These are phyloP conservation scores for Sussaba pulchella DNA, from an alignment of 2,888 invertebrate species.

Conservation along the genomic window DNA sequence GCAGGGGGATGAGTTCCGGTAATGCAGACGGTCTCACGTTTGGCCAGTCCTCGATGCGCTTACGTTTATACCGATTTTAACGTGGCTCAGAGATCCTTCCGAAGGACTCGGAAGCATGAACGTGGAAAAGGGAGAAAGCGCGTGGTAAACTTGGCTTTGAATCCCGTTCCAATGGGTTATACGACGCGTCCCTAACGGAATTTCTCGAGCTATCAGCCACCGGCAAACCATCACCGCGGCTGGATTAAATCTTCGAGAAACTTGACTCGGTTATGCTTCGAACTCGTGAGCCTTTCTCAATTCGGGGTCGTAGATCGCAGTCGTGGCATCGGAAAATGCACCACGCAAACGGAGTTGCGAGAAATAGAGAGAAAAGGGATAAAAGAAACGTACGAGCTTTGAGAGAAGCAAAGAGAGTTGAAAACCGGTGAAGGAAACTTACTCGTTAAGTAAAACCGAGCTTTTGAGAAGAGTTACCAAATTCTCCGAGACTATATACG, in stretches of 20 bases:
- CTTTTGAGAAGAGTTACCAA: slow-evolving; percentile 10
- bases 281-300: not conserved
- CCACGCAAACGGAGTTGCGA: too few relatives aligned
- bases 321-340: too few relatives aligned
- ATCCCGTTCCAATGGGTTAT: slow-evolving; percentile 41
- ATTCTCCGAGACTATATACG: slow-evolving; percentile 18
- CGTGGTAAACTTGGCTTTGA: slow-evolving; percentile 58
- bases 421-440: slow-evolving; percentile 12
- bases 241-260: slow-evolving; percentile 52
- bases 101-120: not conserved
- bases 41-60: slow-evolving; percentile 16
- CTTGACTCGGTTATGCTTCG: slow-evolving; percentile 39
- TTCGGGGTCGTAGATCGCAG: slow-evolving; percentile 1
- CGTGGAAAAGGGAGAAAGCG: slow-evolving; percentile 13
- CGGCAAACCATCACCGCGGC: slow-evolving; percentile 10
- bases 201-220: slow-evolving; percentile 41
- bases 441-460: not conserved
- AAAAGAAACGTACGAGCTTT: not conserved
- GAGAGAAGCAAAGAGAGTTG: not conserved
- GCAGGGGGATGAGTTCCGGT: slow-evolving; percentile 37
- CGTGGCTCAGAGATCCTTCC: slow-evolving; percentile 13
- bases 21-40: slow-evolving; percentile 54
- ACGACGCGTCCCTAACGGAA: slow-evolving; percentile 40
- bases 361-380: too few relatives aligned
- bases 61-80: slow-evolving; percentile 47